A percentile compares a stretch with the other conserved stretches of the same genome.
Conservation (phyloP, 1,140 invertebrate species). For the Cyclargus thomasi region DNA sequence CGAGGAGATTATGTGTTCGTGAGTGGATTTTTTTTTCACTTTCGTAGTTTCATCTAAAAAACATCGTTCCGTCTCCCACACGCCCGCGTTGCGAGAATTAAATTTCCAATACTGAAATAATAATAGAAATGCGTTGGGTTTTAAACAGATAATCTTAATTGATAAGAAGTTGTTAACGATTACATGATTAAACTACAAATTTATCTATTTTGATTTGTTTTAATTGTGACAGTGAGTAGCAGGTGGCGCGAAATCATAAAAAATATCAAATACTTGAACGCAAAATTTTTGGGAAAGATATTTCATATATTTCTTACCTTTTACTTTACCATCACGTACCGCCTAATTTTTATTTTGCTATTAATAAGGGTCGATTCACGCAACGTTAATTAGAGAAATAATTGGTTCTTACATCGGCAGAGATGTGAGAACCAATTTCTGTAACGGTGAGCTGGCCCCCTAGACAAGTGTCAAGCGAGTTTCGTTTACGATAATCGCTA, state of each 20-base stretch:
- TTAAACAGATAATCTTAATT: conserved; percentile 68
- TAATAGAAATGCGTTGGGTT: conserved; percentile 52
- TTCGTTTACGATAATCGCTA: too few relatives aligned
- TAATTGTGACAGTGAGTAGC: conserved; percentile 5
- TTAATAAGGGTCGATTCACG: too few relatives aligned
- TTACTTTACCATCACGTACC: too few relatives aligned
- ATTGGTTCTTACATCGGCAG: too few relatives aligned
- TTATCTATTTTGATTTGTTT: conserved; percentile 19
- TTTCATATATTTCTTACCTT: neutral
- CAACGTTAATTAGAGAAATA: too few relatives aligned
- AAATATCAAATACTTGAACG: neutral
- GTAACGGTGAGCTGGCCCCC: too few relatives aligned
- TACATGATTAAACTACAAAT: conserved; percentile 39
- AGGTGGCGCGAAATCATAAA: neutral
- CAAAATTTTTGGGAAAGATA: neutral
- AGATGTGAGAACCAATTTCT: too few relatives aligned
- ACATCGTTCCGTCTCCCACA: conserved; percentile 23
- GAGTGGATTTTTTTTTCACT: too few relatives aligned
- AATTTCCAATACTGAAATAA: conserved; percentile 52
- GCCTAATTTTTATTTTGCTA: neutral
- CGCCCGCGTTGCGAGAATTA: conserved; percentile 30
- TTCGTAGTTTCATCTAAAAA: conserved; percentile 18
- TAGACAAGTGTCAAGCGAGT: too few relatives aligned
- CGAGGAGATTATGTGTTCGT: too few relatives aligned
- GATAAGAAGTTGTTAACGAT: conserved; percentile 59